phyloP scores from a whole-genome alignment of 1,140 invertebrate genomes.

The Drosophila ogumai region DNA sequence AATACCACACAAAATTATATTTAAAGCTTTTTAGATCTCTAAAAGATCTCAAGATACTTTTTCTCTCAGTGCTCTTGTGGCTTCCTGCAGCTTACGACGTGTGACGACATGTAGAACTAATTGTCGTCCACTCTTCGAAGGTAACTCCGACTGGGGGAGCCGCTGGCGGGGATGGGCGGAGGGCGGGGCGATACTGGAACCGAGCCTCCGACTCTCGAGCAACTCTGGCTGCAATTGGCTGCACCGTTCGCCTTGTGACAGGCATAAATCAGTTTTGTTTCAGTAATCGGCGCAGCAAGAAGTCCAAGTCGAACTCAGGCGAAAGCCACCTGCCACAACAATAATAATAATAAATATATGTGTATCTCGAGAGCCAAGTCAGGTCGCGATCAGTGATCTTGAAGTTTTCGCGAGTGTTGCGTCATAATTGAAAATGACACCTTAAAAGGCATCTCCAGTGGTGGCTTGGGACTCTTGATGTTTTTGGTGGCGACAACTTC shows the following conservation, averaged over 20 bases:
- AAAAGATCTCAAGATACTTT: fast-evolving
- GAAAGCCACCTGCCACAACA: conserved; percentile 19
- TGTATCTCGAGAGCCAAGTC: background rate
- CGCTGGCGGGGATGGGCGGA: background rate
- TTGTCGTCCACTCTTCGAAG: conserved; percentile 72
- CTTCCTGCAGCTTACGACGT: conserved; percentile 83
- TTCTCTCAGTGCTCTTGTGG: conserved; percentile 34
- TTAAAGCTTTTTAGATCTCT: background rate
- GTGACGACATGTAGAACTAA: conserved; percentile 85
- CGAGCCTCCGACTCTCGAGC: conserved; percentile 15
- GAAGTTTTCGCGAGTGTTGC: conserved; percentile 58
- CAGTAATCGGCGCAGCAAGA: conserved; percentile 80
- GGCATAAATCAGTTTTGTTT: conserved; percentile 83
- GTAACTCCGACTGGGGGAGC: conserved; percentile 2
- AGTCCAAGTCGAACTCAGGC: conserved; percentile 57
- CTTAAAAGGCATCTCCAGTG: conserved; percentile 52
- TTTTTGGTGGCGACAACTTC: conserved; percentile 27
- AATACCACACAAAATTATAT: background rate
- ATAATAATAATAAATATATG: conserved; percentile 12
- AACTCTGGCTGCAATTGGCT: conserved; percentile 56
- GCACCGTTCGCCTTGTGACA: conserved; percentile 73
- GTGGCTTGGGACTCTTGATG: conserved; percentile 17
- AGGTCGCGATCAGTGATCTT: conserved; percentile 27
- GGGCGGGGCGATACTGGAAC: conserved; percentile 29
- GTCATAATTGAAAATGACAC: conserved; percentile 69